Evolutionary conservation across 2,113 vertebrate genomes (phyloP).

Genomic region (Elephas maximus): DNA sequence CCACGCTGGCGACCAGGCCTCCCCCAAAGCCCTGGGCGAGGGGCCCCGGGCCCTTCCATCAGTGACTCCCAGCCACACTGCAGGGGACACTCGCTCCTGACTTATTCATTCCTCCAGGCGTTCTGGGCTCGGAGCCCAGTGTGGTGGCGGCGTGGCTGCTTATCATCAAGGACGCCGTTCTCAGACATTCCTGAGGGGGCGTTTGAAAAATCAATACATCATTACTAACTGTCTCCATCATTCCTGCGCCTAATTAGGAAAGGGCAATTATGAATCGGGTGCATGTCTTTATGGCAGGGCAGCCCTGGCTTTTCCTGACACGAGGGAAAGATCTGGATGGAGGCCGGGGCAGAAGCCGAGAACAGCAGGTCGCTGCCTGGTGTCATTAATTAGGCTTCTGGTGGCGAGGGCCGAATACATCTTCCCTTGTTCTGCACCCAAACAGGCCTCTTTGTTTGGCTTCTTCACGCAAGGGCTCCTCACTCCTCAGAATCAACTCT

Average conservation of each 20-base stretch:
- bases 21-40: neutral
- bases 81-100: neutral
- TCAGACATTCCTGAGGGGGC: conserved; percentile 47
- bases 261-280: conserved; percentile 63
- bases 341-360: neutral
- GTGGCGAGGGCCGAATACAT: neutral
- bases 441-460: conserved; percentile 5
- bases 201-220: conserved; percentile 46
- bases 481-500: neutral
- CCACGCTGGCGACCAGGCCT: neutral
- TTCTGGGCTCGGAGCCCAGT: conserved; percentile 53
- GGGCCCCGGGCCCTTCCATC: neutral
- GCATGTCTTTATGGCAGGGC: neutral
- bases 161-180: conserved; percentile 45
- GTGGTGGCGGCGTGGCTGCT: neutral
- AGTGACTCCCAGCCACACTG: neutral
- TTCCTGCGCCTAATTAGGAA: conserved; percentile 61
- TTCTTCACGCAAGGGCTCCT: neutral
- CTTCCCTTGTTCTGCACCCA: neutral
- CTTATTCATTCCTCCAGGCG: neutral
- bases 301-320: neutral
- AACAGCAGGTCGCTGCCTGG: conserved; percentile 28
- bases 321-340: neutral
- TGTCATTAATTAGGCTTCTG: conserved; percentile 12
- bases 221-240: conserved; percentile 63